Evolutionary conservation across 2,113 vertebrate genomes (phyloP), one percentile per base, ranked within the genome.

Genomic region (Conger conger): DNA sequence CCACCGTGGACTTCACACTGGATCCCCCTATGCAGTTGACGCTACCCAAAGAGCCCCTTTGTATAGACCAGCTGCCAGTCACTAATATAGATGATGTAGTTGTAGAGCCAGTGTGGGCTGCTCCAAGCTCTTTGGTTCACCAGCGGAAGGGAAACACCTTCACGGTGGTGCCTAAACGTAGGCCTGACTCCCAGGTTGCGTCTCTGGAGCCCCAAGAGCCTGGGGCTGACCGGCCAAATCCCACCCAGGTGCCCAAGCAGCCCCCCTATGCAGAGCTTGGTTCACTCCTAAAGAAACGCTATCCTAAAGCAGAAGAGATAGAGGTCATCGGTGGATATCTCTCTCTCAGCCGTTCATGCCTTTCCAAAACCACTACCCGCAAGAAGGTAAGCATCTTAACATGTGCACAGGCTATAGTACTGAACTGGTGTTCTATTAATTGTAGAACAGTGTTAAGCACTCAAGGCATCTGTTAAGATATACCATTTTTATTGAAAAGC

Each of bases 321-420:
- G 94, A 99, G 91, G 98, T 99, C 87, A 95, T 99, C 0, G 98
- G 98, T 0, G 98, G 98, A 0, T 99, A 99, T 87, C 94, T 97
- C 79, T 96, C 97, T 16, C 92, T 98, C 33, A 95, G 95, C 13
- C 97, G 95, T 88, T 99, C 98, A 88, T 99, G 98, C 91, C 96
- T 99, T 85, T 93, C 94, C 91, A 99, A 98, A 91, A 95, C 96
- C 76, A 96, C 97, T 0, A 93, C 88, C 0, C 96, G 97, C 78
- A 99, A 97, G 91, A 99, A 99, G 97, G 98, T 99, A 93, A 96
- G 93, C 6, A n/a, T 13, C n/a, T 73, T 13, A 13, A 7, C 13
- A 8, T 27, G 2, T 63, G 18, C 23, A 7, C 9, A 63, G 4
- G 27, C 57, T 63, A 27, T 20, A 63, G 57, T 63, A 20, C 18